Evolutionary conservation across 2,888 invertebrate genomes (phyloP).

Genomic region (Torymus auratus): DNA sequence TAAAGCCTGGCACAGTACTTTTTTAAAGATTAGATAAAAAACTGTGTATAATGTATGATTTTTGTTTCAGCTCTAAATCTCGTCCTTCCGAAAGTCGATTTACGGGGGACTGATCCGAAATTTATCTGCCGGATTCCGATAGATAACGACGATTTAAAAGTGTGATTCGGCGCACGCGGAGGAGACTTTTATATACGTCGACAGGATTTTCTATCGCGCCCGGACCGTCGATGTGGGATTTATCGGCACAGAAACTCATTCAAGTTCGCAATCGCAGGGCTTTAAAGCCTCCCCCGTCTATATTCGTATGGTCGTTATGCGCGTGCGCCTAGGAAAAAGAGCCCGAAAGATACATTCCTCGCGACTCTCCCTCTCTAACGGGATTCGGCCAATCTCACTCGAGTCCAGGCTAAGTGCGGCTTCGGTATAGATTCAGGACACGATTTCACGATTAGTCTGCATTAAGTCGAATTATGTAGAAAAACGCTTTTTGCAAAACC

Average conservation of each 20-base stretch:
- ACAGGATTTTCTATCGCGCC: slow-evolving; percentile 27
- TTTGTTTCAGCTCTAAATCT: too few species aligned
- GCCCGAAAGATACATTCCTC: neutral
- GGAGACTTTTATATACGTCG: slow-evolving; percentile 29
- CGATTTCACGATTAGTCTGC: too few species aligned
- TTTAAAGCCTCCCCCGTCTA: slow-evolving; percentile 13
- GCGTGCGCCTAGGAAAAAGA: neutral
- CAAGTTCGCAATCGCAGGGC: slow-evolving; percentile 28
- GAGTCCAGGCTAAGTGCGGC: neutral
- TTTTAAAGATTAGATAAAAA: too few species aligned
- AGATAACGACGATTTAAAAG: slow-evolving; percentile 31
- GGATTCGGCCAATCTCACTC: neutral
- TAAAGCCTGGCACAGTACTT: too few species aligned
- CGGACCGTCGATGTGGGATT: slow-evolving; percentile 19
- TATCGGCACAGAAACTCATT: slow-evolving; percentile 34
- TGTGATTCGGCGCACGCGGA: slow-evolving; percentile 11
- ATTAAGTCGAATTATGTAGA: too few species aligned
- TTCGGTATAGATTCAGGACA: neutral
- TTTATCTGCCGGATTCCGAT: slow-evolving; percentile 36
- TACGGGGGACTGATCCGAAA: neutral
- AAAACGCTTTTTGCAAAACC: too few species aligned
- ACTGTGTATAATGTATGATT: too few species aligned
- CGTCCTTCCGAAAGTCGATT: too few species aligned
- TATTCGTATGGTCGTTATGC: neutral
- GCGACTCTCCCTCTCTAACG: neutral